Evolutionary conservation across 2,888 invertebrate species (phyloP).

Genomic region (Notodonta ziczac): DNA sequence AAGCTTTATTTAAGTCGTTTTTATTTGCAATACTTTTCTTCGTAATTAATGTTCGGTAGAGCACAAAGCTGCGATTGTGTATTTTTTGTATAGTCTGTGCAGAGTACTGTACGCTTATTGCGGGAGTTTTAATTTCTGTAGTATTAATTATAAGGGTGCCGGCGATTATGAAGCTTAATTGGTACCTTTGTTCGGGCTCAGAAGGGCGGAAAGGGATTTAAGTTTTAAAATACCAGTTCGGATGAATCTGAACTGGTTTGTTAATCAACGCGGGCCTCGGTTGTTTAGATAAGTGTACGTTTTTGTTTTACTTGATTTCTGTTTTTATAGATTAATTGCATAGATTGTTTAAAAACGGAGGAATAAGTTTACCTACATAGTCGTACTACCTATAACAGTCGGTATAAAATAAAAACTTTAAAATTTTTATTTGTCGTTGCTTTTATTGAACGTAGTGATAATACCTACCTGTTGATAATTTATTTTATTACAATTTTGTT

Average conservation of each 20-base stretch:
- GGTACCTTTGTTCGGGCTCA: conserved; percentile 66
- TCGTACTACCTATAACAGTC: no score
- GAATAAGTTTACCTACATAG: no score
- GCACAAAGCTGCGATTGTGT: conserved; percentile 74
- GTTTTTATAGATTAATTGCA: no score
- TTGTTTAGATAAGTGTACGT: not conserved
- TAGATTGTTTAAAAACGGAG: no score
- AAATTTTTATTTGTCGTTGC: no score
- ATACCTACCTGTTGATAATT: no score
- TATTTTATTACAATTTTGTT: conserved; percentile 13
- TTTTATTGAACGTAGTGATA: no score
- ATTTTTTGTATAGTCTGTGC: conserved; percentile 63
- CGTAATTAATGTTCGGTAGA: conserved; percentile 78
- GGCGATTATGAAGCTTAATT: conserved; percentile 73
- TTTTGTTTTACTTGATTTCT: no score
- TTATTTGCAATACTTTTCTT: conserved; percentile 58
- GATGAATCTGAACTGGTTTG: conserved; percentile 45
- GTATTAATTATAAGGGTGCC: conserved; percentile 75
- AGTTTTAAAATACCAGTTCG: conserved; percentile 57
- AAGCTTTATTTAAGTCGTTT: conserved; percentile 51
- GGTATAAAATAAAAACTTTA: no score
- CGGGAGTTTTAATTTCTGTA: conserved; percentile 73
- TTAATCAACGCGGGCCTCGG: conserved; percentile 25
- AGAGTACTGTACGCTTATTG: conserved; percentile 57
- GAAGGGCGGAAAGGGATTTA: conserved; percentile 58